Evolutionary conservation across 2,888 invertebrate species (phyloP).

Genomic region (Branchipolynoe longqiensis): DNA sequence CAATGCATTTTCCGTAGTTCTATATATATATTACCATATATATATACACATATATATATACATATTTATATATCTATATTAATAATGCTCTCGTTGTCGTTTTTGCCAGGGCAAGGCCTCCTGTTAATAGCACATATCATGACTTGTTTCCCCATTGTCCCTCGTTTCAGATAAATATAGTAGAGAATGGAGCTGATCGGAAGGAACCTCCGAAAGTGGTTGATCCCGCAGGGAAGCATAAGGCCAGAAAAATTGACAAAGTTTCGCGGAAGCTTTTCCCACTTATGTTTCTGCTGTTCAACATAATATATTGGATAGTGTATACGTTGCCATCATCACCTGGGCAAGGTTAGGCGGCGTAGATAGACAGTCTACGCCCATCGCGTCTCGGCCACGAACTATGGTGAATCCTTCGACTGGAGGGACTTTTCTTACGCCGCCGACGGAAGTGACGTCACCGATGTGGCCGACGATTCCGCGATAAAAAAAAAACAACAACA

Average conservation of each 20-base stretch:
- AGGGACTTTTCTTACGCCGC: not conserved
- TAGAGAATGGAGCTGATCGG: conserved; percentile 60
- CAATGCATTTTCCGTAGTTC: not conserved
- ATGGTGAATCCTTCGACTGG: conserved; percentile 45
- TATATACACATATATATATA: conserved; percentile 29
- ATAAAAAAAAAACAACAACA: no score
- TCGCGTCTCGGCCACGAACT: conserved; percentile 34
- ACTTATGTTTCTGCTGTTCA: conserved; percentile 68
- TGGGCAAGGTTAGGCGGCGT: conserved; percentile 31
- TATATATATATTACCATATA: conserved; percentile 33
- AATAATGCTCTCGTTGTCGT: not conserved
- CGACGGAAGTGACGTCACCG: conserved; percentile 28
- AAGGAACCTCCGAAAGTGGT: conserved; percentile 61
- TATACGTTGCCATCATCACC: conserved; percentile 65
- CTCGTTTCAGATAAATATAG: conserved; percentile 60
- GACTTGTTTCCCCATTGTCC: conserved; percentile 46
- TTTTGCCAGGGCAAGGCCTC: conserved; percentile 6
- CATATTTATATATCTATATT: conserved; percentile 10
- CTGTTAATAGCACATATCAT: conserved; percentile 40
- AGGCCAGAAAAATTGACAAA: conserved; percentile 67
- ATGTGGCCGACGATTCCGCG: conserved; percentile 1
- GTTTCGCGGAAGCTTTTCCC: conserved; percentile 68
- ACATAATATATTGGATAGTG: conserved; percentile 69
- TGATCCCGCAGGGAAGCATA: conserved; percentile 64
- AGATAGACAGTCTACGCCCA: not conserved